These are phyloP conservation scores for Apis mellifera DNA, from an alignment of 1,140 invertebrate species.

Conservation along the genomic window Amel_HAv3.1 CM009931.2:11160001-11160500, in stretches of 20 bases:
- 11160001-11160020: constrained; percentile 9
- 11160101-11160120: constrained; percentile 37
- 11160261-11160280: constrained; percentile 44
- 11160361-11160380: constrained; percentile 72
- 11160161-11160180: constrained; percentile 52
- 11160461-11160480: constrained; percentile 84
- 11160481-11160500: constrained; percentile 78
- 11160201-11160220: constrained; percentile 39
- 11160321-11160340: constrained; percentile 68
- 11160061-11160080: constrained; percentile 47
- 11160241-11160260: constrained; percentile 39
- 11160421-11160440: constrained; percentile 77
- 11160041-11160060: constrained; percentile 7
- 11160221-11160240: constrained; percentile 56
- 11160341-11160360: constrained; percentile 68
- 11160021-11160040: background rate
- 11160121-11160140: constrained; percentile 35
- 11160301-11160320: constrained; percentile 65
- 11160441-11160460: constrained; percentile 84
- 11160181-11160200: constrained; percentile 30
- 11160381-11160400: constrained; percentile 65
- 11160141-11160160: constrained; percentile 41
- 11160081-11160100: constrained; percentile 37
- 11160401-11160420: constrained; percentile 43
- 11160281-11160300: constrained; percentile 28